Evolutionary conservation across 2,113 vertebrate genomes (phyloP), one percentile per base, ranked within the genome.

Genomic region (Apeltes quadracus): DNA sequence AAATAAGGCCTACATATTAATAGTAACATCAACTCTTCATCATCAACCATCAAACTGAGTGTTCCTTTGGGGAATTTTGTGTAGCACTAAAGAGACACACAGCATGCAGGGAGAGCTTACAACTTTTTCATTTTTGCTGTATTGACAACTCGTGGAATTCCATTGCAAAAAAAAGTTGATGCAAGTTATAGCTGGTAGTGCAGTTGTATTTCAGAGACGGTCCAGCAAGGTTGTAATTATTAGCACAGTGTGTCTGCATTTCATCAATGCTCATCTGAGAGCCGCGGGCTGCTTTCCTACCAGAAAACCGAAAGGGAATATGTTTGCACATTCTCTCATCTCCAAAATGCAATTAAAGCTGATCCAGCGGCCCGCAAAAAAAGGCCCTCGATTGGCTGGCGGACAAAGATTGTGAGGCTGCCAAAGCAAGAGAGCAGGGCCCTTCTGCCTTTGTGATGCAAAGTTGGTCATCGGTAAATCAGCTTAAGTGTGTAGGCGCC

Each of bases 401-500:
- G 79, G 83, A 80, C 69, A 62, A 65, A 80, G 81, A 67, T 7
- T 16, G 69, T 68, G 56, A 36, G 38, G 59, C 56, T 41, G 41
- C 57, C 56, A 68, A 41, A 58, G 79, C 48, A 72, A 68, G 61
- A 76, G 69, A 79, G 72, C 50, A 15, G 48, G 67, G 76, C 79
- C 84, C 41, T 70, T 70, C 54, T 46, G 59, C 79, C 79, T 85
- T 90, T 90, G 79, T 82, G 69, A 90, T 88, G 85, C 78, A 86
- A 76, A 76, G 61, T 25, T 59, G 36, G 67, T 75, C 54, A 50
- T 58, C 64, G 86, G 69, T 57, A 55, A 85, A 83, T 75, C 61
- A 85, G 69, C 69, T 85, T 84, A 78, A 51, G 69, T 5, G 7
- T 59, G 78, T 87, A 75, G 82, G 82, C 75, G 57, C 23, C 36